Base-by-base conservation (phyloP, 1,140 invertebrate species). In the Paraescarpia echinospica region DNA sequence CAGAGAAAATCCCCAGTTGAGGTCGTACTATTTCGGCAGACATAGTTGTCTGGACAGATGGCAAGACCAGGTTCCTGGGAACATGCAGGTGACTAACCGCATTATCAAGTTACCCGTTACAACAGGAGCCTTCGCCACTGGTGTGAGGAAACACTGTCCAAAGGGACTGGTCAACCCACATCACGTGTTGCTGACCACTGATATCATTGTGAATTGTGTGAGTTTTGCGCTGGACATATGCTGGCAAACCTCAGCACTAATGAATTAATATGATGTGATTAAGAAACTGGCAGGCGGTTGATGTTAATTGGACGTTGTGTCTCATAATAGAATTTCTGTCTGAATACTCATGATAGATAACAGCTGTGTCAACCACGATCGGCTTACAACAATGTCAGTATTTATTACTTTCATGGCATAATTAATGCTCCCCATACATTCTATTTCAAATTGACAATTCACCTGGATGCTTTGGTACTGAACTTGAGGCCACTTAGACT, bases 61-160 rank as follows among this genome's bases (percentile, higher is more conserved):
- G 59, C 22, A 18, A 77, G 59, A 77, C 59, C 59, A 14, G 59
- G 59, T 77, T 18, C 59, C 59, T 77, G 59, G 59, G 22, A 77
- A 77, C 59, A 4, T 27, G 22, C 59, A 77, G 59, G 59, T 77
- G 59, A 77, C 59, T 77, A 77, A 77, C 9, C 14, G 22, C 59
- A 77, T 77, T 77, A 77, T 77, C 59, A 77, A 77, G 59, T 77
- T 77, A 77, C 59, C 59, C 59, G 59, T 77, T 77, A 77, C 59
- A 77, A 12, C 59, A 77, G 8, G 18, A 77, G 2, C 59, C 59
- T 31, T 77, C 2, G 27, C 59, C 27, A 31, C 59, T 18, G 22
- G 59, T 27, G 59, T 77, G 59, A 31, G 59, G 22, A 77, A 77
- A 41, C 14, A 77, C 59, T 77, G 59, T 77, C 59, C 59, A 77